These are phyloP conservation scores for Enteromius trimaculatus DNA, from an alignment of 2,797 vertebrate genomes.

Conservation along the genomic window DNA sequence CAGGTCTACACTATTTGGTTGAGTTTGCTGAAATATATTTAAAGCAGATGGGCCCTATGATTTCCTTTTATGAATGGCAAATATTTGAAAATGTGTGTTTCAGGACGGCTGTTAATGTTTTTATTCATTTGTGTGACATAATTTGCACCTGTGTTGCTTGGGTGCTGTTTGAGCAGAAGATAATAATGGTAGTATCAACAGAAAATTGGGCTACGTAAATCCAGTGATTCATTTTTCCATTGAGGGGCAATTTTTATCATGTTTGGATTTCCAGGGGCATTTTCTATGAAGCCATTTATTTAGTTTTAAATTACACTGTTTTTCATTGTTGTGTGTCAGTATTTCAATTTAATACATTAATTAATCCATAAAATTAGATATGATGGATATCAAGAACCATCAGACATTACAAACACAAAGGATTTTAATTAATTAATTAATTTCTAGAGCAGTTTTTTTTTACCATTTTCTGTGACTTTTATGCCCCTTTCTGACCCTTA, in stretches of 20 bases:
- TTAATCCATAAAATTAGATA: not conserved
- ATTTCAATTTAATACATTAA: not conserved
- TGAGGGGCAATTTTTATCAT: not conserved
- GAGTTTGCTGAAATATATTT: not conserved
- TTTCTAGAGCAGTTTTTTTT: not conserved
- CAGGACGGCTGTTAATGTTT: not conserved
- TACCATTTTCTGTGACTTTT: not conserved
- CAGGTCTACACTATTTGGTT: not conserved
- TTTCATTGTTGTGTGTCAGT: not conserved
- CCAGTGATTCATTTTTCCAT: not conserved
- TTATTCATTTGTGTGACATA: not conserved
- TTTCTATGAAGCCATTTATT: not conserved
- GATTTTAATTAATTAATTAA: not conserved
- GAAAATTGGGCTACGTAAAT: not conserved
- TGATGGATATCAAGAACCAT: not conserved
- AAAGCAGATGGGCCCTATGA: not conserved
- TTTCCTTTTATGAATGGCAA: not conserved
- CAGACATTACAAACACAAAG: not conserved
- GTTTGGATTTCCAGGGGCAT: not conserved
- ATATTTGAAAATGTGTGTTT: conserved; percentile 15
- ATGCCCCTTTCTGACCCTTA: not conserved
- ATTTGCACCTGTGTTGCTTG: not conserved
- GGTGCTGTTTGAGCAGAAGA: not conserved
- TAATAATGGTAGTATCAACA: not conserved
- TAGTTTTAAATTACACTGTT: not conserved